Conservation (phyloP, 2,888 invertebrate species). For the Pheosia tremula region DNA sequence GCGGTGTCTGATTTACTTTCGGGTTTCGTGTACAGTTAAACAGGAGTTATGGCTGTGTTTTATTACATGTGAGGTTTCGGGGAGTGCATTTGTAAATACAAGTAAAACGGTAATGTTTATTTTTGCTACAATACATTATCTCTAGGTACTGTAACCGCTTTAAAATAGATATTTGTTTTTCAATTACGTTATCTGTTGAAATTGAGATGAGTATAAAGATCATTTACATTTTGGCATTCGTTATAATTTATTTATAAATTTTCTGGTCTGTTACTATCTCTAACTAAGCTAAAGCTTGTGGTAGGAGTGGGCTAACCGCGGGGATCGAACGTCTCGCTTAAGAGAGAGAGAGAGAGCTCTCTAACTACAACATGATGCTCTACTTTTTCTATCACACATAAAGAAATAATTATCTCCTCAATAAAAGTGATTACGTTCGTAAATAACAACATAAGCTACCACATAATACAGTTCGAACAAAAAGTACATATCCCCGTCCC, state of each 20-base stretch:
- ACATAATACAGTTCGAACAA: background rate
- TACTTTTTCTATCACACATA: background rate
- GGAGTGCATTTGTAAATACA: slow-evolving; percentile 4
- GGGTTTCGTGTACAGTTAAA: slow-evolving; percentile 45
- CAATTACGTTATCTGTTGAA: too few relatives aligned
- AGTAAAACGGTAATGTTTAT: background rate
- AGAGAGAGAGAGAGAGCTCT: too few relatives aligned
- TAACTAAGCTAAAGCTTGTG: too few relatives aligned
- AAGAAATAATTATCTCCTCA: background rate
- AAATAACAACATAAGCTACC: background rate
- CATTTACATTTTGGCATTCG: too few relatives aligned
- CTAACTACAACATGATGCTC: background rate
- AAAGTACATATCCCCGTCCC: background rate
- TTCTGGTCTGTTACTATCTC: too few relatives aligned
- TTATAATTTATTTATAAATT: too few relatives aligned
- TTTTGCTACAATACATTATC: background rate
- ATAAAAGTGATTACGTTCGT: background rate
- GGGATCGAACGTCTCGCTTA: too few relatives aligned
- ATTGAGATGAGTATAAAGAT: too few relatives aligned
- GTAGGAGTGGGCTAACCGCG: too few relatives aligned
- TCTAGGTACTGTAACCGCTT: background rate
- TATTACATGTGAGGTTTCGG: slow-evolving; percentile 21
- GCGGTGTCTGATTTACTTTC: slow-evolving; percentile 56
- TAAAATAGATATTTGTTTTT: too few relatives aligned
- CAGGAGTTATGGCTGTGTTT: slow-evolving; percentile 44